Base-by-base conservation (phyloP, 2,797 vertebrate species). In the Macroramphosus scolopax region DNA sequence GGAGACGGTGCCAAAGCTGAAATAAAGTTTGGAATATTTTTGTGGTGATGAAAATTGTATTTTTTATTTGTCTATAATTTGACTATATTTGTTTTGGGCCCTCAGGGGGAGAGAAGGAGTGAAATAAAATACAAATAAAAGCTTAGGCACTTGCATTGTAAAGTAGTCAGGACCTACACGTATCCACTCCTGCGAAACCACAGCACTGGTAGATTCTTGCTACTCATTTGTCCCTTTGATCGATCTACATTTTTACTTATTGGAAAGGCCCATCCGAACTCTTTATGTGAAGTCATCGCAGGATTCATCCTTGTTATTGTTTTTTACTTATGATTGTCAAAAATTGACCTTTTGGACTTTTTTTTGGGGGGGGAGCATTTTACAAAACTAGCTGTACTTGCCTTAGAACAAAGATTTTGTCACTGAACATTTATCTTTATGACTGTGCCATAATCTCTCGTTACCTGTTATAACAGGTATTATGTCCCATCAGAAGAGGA, bases 361-460 rank as follows among this genome's bases (percentile, higher is more conserved):
- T 7, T 7, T 39, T 20, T 4, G 18, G 15, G 16, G 26, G 2
- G 26, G 37, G 39, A 38, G 28, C 17, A 37, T 73, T 65, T 75
- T 79, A 52, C 56, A 58, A 75, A 67, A 69, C 28, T 80, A 80
- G 74, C 74, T 87, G 80, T 81, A 87, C 68, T 86, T 85, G 86
- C 81, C 84, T 87, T 85, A 85, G 86, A 88, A 86, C 73, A 85
- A 84, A 71, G 71, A 81, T 80, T 81, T 84, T 81, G 81, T 85
- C 84, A 87, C 78, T 86, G 80, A 85, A 75, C 75, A 82, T 87
- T 80, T 82, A 86, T 85, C 75, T 87, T n/a, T 87, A 85, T 86
- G 84, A 88, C 83, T 88, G 86, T 88, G 86, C 86, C 86, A 88
- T 88, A 88, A 86, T 83, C 80, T 85, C 69, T 78, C 43, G 75